Base-by-base conservation (phyloP, 2,797 vertebrate genomes). In the Chelonia mydas region DNA sequence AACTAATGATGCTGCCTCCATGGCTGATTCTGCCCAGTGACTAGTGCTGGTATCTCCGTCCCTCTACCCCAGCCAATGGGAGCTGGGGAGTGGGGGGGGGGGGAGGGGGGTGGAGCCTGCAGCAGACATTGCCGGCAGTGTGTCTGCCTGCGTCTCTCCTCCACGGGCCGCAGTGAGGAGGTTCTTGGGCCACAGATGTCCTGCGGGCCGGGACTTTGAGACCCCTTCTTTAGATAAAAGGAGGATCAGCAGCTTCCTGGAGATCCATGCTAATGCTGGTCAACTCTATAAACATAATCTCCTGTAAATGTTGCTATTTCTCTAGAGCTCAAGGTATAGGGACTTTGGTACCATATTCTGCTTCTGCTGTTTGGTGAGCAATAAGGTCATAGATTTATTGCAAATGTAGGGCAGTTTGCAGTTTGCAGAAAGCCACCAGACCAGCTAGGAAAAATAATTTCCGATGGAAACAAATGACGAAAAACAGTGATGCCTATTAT, bases 321-420 rank as follows among this genome's bases (percentile, higher is more conserved):
- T 16, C 1, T 37, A 49, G 87, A 80, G 83, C 15, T 9, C 54
- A 74, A 53, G 83, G 65, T 16, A 74, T 16, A 27, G 11, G 77
- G 47, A 13, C 61, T 41, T 82, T 1, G 2, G 10, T 93, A 13
- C 16, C 7, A 65, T 65, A n/a, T 61, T 61, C 31, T 65, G 9
- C 59, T 88, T 88, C 77, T 87, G 21, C 49, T 90, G 25, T 87
- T 31, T 41, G 49, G 65, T 47, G 49, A 53, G 57, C 28, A 90
- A 27, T 82, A 33, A 28, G 8, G 2, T 0, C 21, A 21, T 74
- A 37, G 31, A 49, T 47, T 87, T 80, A 33, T 1, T 6, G 50
- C 21, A 59, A 87, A 83, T 90, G 49, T 51, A 86, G 82, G 84
- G 2, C 77, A 91, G 3, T 83, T 5, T 59, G 2, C 77, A 91